A percentile compares a stretch with the other conserved stretches of the same genome.
Conservation (phyloP, 2,113 vertebrate genomes). For the Haemorhous mexicanus region DNA sequence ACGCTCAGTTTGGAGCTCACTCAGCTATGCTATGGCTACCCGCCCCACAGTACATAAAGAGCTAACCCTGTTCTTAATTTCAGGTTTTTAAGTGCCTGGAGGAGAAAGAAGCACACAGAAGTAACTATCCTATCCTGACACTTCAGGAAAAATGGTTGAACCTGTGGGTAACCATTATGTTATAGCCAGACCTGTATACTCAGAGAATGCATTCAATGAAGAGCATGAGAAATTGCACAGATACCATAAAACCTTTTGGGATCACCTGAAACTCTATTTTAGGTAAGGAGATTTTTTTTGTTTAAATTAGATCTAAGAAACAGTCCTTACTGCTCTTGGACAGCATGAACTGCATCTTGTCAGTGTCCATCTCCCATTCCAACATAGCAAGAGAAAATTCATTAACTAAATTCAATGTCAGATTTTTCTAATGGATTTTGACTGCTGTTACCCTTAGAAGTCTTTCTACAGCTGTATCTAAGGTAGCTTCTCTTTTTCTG, state of each 20-base stretch:
- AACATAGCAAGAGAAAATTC: background rate
- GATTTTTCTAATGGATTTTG: background rate
- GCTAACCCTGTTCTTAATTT: slow-evolving; percentile 51
- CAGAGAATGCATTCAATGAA: slow-evolving; percentile 80
- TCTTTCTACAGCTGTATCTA: background rate
- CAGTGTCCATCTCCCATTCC: background rate
- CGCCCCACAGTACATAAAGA: slow-evolving; percentile 53
- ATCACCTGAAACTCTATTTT: slow-evolving; percentile 80
- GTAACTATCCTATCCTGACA: background rate
- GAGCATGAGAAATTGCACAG: slow-evolving; percentile 81
- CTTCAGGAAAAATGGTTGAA: slow-evolving; percentile 75
- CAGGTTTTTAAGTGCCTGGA: slow-evolving; percentile 60
- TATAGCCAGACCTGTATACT: slow-evolving; percentile 86
- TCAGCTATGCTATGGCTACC: slow-evolving; percentile 43
- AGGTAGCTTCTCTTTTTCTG: background rate
- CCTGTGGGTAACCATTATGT: slow-evolving; percentile 79
- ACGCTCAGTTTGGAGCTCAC: slow-evolving; percentile 69
- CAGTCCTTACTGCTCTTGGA: background rate
- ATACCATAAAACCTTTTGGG: slow-evolving; percentile 79
- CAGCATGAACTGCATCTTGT: background rate
- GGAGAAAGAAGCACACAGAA: slow-evolving; percentile 27
- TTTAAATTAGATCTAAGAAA: background rate
- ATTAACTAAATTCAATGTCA: background rate
- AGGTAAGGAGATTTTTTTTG: slow-evolving; percentile 75
- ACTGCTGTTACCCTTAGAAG: background rate